Base-by-base conservation (phyloP, 1,140 invertebrate genomes). In the Zaprionus taronus region DNA sequence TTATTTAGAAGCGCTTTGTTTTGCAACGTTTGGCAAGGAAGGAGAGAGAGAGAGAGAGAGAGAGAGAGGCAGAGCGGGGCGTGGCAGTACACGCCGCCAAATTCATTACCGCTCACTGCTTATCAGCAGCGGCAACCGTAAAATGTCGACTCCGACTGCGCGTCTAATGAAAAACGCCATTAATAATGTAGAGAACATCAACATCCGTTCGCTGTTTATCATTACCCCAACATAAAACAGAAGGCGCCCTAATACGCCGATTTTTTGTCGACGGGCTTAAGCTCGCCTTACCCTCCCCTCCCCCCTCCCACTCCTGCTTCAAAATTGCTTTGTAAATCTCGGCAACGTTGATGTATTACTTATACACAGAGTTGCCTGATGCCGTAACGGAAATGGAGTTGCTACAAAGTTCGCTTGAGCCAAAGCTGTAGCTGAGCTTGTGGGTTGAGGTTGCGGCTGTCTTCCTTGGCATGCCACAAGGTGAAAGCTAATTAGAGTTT, bases 101-200 rank as follows among this genome's bases (percentile, higher is more conserved):
- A 79, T 68, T 74, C 67, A 72, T 75, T 66, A 51, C 51, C 38
- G 57, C 58, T 53, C 69, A 55, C 72, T 49, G 56, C 22, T 68
- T 77, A 62, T 70, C 73, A 77, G 73, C 75, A 68, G 51, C 47
- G 61, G 24, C 58, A 67, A 65, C 74, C 76, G 76, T 74, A 80
- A 84, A 76, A 72, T 77, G 81, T 79, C 69, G 72, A 81, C 68
- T 73, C 79, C 66, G 76, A 73, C 76, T 81, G 77, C 69, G 74
- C 72, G 76, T 81, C 81, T 82, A 90, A 90, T 90, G 85, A 90
- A 90, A 91, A 86, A 80, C 86, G 85, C 65, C 85, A 90, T 90
- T 90, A 90, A 90, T 90, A 90, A 90, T 90, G 85, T 83, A 84
- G 70, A 75, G 72, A 91, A 77, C 86, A 90, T 80, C 73, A 90